Evolutionary conservation across 2,113 vertebrate genomes (phyloP), one percentile per base, ranked within the genome.

Genomic region (Microtus montanus): DNA sequence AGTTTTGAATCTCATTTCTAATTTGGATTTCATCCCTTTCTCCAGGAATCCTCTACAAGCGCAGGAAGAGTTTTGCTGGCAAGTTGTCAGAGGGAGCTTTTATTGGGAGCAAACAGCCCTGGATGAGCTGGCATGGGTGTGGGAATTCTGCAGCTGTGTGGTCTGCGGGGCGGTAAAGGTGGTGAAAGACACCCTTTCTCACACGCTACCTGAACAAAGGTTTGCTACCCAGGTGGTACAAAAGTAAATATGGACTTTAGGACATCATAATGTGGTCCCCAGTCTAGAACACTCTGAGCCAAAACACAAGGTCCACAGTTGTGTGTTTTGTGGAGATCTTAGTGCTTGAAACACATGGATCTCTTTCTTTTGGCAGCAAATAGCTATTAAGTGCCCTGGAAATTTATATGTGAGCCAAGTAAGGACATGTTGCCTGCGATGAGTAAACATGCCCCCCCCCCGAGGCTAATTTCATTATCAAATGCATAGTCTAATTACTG

Each of bases 401-500:
- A 96, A 95, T 90, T 89, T 89, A 79, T 70, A 86, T 82, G 66
- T 30, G 66, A 90, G 73, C 33, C 90, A 41, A 30, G 24, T 92
- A 73, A 85, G 68, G 15, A 17, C 77, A 79, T 49, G 77, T 44
- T 70, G 92, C 78, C 64, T 73, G 78, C 75, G n/a, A 89, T 52
- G 24, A 95, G 33, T 71, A 70, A 41, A 58, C 70, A 30, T 44
- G 84, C n/a, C n/a, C n/a, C 0, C 4, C 64, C 95, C 71, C 73
- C 68, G 35, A 90, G 85, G 90, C 77, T 85, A 44, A 95, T 89
- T 97, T 93, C 82, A 90, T 92, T 90, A 95, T 90, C 78, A 94
- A 95, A 90, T 93, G 89, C 26, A 41, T 44, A 89, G 82, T 78
- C 47, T 92, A 95, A 96, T 96, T 95, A 92, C 90, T 73, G 89